phyloP scores from a whole-genome alignment of 2,113 vertebrate genomes.

The Daubentonia madagascariensis region DNA sequence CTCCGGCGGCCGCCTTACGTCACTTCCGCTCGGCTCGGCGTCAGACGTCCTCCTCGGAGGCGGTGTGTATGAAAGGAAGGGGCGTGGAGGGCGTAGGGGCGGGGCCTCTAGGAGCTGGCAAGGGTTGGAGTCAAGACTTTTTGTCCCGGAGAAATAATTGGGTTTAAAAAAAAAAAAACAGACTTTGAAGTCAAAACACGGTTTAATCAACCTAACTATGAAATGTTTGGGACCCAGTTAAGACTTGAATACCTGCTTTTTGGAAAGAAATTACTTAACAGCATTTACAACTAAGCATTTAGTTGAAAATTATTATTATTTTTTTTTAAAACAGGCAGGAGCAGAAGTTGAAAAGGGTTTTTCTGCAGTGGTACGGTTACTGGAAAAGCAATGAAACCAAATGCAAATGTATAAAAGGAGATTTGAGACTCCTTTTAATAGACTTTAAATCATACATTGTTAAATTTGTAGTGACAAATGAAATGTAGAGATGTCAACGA shows the following conservation, averaged over 20 bases:
- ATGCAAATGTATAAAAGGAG: not conserved
- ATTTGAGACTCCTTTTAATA: conserved; percentile 24
- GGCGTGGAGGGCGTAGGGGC: not conserved
- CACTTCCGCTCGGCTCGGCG: conserved; percentile 31
- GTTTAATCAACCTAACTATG: not conserved
- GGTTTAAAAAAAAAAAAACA: too few relatives aligned
- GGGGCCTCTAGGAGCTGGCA: rapidly evolving
- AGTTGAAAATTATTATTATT: too few relatives aligned
- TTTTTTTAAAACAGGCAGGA: too few relatives aligned
- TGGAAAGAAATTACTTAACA: not conserved
- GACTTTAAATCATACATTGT: not conserved
- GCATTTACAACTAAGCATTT: not conserved
- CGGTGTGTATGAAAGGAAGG: rapidly evolving
- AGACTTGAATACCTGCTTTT: not conserved
- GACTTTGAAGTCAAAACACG: not conserved
- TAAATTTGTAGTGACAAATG: not conserved
- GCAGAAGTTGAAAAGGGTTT: not conserved
- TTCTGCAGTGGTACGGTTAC: not conserved
- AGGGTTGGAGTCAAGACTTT: rapidly evolving
- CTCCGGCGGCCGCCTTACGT: not conserved
- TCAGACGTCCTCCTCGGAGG: rapidly evolving
- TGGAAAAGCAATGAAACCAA: conserved; percentile 22
- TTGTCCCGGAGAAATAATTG: not conserved
- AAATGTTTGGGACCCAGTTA: not conserved
- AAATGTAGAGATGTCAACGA: not conserved